These are phyloP conservation scores for Tenthredo distinguenda DNA, from an alignment of 2,888 invertebrate genomes.

Conservation along the genomic window DNA sequence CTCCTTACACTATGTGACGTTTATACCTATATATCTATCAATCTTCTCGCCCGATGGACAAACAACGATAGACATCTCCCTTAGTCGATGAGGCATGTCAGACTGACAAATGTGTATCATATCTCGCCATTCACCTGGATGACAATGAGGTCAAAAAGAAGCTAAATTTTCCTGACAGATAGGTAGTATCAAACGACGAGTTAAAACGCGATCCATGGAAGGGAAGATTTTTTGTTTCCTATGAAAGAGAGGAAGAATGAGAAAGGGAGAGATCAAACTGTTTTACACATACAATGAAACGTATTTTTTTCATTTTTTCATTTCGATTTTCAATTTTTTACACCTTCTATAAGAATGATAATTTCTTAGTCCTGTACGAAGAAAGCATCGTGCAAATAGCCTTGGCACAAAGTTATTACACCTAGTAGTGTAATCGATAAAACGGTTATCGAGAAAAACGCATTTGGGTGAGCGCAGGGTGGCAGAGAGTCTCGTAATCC, in stretches of 20 bases:
- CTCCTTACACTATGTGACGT: background rate
- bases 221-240: background rate
- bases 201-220: background rate
- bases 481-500: background rate
- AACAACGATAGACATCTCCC: background rate
- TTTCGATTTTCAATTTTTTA: background rate
- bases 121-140: background rate
- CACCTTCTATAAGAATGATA: background rate
- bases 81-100: conserved; percentile 29
- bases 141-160: background rate
- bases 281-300: no score
- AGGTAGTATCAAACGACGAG: background rate
- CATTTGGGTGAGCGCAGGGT: background rate
- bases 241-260: background rate
- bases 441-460: conserved; percentile 10
- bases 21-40: conserved; percentile 14
- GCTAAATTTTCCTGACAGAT: background rate
- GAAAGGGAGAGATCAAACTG: no score
- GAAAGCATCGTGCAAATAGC: background rate
- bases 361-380: background rate
- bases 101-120: conserved; percentile 17
- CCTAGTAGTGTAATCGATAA: background rate
- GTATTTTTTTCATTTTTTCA: no score
- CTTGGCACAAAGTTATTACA: background rate
- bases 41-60: conserved; percentile 14